phyloP scores from a whole-genome alignment of 1,140 invertebrate species.

The Brachionus asplanchnoidis region DNA sequence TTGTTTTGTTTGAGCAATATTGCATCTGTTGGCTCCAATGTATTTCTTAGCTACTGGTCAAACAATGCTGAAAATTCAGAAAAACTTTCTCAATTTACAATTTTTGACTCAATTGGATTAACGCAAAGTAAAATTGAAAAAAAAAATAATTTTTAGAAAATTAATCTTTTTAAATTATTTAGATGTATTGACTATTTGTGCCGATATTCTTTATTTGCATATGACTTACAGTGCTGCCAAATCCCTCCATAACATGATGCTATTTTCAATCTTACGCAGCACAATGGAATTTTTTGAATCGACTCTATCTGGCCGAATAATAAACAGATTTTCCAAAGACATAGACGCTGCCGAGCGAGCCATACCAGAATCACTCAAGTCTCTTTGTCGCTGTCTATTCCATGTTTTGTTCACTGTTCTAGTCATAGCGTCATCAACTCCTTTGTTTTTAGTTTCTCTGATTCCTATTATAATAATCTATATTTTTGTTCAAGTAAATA shows the following conservation, averaged over 20 bases:
- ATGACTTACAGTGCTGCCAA: slow-evolving; percentile 15
- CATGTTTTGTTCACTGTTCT: slow-evolving; percentile 78
- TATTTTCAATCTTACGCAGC: slow-evolving; percentile 63
- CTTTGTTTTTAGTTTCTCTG: slow-evolving; percentile 74
- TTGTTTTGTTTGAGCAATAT: background rate
- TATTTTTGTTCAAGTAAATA: slow-evolving; percentile 70
- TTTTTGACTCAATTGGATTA: slow-evolving; percentile 47
- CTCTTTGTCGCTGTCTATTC: slow-evolving; percentile 56
- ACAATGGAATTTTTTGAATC: slow-evolving; percentile 68
- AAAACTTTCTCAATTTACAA: slow-evolving; percentile 40
- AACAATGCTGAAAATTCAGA: background rate
- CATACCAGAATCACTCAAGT: slow-evolving; percentile 60
- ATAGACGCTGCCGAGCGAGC: slow-evolving; percentile 58
- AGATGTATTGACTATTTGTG: background rate
- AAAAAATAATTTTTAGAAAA: no score
- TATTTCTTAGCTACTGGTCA: background rate
- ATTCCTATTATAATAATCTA: slow-evolving; percentile 79
- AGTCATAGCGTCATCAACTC: slow-evolving; percentile 83
- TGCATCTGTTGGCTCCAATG: background rate
- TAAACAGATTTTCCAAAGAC: slow-evolving; percentile 67
- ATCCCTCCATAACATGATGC: background rate
- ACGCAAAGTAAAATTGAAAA: slow-evolving; percentile 24
- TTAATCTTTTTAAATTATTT: no score
- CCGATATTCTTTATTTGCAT: slow-evolving; percentile 10
- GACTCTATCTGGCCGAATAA: slow-evolving; percentile 70